Conservation (phyloP, 2,888 invertebrate species). For the Polydrusus tereticollis region DNA sequence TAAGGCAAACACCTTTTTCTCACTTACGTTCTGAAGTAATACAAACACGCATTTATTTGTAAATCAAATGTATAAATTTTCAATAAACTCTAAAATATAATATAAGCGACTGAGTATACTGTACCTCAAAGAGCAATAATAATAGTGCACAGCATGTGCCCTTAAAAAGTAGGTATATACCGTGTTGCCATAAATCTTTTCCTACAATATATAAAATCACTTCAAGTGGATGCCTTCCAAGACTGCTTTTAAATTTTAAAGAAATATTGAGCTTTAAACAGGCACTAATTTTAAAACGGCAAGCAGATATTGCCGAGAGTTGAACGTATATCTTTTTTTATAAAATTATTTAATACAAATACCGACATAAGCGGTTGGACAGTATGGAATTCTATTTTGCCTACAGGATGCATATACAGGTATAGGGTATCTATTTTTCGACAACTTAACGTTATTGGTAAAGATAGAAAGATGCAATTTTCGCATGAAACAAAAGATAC, state of each 20-base stretch:
- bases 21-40: no score
- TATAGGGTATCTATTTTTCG: no score
- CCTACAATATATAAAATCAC: background rate
- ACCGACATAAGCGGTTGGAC: no score
- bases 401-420: no score
- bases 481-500: no score
- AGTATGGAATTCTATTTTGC: no score
- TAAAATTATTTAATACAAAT: no score
- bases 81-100: background rate
- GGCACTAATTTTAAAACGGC: background rate
- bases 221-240: slow-evolving; percentile 30
- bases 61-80: no score
- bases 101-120: background rate
- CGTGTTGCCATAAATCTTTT: slow-evolving; percentile 16
- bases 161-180: background rate
- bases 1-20: no score
- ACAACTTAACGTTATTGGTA: no score
- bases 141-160: background rate
- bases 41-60: no score
- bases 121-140: background rate
- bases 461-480: no score
- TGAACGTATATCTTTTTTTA: background rate
- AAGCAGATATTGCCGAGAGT: background rate
- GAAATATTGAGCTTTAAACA: slow-evolving; percentile 18
- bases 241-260: slow-evolving; percentile 24